Percentiles rank a stretch among this genome's conserved stretches.
These are phyloP conservation scores for Entomobrya proxima DNA, from an alignment of 2,888 invertebrate genomes.

Conservation along the genomic window DNA sequence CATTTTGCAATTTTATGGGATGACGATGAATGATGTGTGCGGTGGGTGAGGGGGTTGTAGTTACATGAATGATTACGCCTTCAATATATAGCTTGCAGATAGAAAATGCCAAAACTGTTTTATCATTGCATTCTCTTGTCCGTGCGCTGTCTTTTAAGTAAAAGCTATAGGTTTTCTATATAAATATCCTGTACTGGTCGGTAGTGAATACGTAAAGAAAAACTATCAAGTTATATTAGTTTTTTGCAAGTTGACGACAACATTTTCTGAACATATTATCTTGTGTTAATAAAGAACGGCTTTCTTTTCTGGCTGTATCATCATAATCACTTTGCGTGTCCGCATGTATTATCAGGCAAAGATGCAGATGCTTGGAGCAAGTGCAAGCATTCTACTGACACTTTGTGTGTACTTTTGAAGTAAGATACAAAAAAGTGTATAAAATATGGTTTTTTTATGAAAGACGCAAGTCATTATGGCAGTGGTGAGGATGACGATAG, in stretches of 20 bases:
- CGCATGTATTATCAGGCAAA: no score
- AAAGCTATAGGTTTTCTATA: no score
- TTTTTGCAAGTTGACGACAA: neutral
- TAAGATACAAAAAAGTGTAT: constrained; percentile 30
- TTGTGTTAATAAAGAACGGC: neutral
- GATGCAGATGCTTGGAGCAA: no score
- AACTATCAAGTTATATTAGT: neutral
- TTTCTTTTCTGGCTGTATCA: no score
- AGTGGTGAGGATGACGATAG: neutral
- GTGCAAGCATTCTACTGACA: constrained; percentile 20
- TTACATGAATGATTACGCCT: no score
- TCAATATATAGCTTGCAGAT: no score
- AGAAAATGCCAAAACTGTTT: no score
- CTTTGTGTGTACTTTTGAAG: constrained; percentile 14
- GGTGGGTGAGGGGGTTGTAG: neutral
- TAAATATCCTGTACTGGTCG: no score
- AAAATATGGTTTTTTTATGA: constrained; percentile 1
- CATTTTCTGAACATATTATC: neutral
- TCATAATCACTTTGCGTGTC: no score
- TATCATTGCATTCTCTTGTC: no score
- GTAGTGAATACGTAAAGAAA: no score
- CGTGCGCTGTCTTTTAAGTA: no score
- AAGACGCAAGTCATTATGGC: constrained; percentile 42
- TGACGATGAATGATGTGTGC: neutral
- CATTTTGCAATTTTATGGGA: constrained; percentile 4